These are phyloP conservation scores for Anhinga rufa DNA, from an alignment of 2,113 vertebrate genomes.

Conservation along the genomic window DNA sequence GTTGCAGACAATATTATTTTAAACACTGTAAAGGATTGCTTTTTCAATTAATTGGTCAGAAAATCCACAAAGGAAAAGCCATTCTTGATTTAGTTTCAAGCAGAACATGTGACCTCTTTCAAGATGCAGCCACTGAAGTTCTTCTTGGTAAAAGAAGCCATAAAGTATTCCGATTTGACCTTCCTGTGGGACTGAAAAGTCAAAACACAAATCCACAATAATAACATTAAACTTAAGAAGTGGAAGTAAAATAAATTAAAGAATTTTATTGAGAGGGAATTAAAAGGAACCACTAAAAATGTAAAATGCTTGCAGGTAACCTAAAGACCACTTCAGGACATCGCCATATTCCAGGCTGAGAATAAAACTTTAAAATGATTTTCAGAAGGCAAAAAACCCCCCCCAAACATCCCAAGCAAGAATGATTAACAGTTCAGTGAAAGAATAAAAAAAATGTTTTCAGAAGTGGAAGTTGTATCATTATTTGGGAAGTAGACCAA, in stretches of 20 bases:
- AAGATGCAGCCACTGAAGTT: neutral
- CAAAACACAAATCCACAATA: neutral
- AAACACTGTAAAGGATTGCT: neutral
- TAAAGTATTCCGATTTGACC: neutral
- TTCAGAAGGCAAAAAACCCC: neutral
- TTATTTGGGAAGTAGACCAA: neutral
- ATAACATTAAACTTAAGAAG: neutral
- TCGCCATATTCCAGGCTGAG: neutral
- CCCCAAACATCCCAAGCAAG: neutral
- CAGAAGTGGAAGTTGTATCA: neutral
- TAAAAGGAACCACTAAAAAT: neutral
- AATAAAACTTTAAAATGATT: neutral
- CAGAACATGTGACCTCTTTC: neutral
- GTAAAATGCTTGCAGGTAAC: neutral
- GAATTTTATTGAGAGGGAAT: neutral
- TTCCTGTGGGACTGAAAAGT: neutral
- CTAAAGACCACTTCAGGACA: neutral
- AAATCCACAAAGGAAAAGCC: neutral
- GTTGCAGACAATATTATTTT: neutral
- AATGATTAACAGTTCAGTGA: neutral
- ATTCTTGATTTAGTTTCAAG: neutral
- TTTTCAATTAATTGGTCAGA: neutral
- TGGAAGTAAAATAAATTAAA: neutral
- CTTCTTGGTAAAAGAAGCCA: neutral
- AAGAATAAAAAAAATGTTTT: neutral